Evolutionary conservation across 2,113 vertebrate genomes (phyloP).

Genomic region (Protomyctophum bolini): DNA sequence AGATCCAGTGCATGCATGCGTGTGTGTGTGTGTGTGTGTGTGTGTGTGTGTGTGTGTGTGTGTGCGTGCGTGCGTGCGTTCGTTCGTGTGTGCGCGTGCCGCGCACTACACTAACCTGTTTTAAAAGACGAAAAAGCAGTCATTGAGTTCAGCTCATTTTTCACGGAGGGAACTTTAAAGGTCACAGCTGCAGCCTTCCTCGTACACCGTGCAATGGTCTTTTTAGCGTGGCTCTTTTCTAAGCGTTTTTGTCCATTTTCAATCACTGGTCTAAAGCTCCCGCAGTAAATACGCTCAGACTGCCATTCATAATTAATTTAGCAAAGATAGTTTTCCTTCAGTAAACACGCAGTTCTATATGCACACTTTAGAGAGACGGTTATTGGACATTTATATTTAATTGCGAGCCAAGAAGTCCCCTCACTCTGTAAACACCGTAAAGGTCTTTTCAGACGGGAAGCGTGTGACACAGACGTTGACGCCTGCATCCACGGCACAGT

Average conservation of each 20-base stretch:
- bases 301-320: not conserved
- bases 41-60: not conserved
- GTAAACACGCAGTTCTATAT: not conserved
- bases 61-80: not conserved
- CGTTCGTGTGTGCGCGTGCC: no score
- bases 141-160: constrained; percentile 24
- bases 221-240: constrained; percentile 1
- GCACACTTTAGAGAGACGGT: no score
- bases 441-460: no score
- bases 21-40: constrained; percentile 1
- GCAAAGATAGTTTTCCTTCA: not conserved
- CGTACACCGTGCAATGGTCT: not conserved
- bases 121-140: constrained; percentile 16
- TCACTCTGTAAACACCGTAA: no score
- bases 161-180: constrained; percentile 25
- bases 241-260: not conserved
- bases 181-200: not conserved
- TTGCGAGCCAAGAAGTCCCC: no score
- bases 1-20: not conserved
- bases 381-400: no score
- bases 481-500: no score
- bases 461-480: no score
- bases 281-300: not conserved
- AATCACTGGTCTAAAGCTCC: not conserved
- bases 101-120: no score